Base-by-base conservation (phyloP, 1,140 invertebrate genomes). In the Drosophila pectinifera region DNA sequence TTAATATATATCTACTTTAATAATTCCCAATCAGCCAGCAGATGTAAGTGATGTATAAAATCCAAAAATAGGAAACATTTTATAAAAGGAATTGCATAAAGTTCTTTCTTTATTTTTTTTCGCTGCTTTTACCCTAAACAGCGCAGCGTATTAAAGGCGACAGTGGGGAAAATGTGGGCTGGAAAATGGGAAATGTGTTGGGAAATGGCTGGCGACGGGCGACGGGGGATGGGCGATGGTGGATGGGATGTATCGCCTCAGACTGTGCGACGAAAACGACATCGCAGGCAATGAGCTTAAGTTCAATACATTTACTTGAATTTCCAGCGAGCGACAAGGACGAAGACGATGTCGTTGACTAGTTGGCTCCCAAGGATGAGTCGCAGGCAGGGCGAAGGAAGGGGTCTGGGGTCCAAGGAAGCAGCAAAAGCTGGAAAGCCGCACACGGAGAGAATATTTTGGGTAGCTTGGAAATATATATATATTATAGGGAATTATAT, bases 291-390 rank as follows among this genome's bases (percentile, higher is more conserved):
- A 88, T 88, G 84, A 88, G 84, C 84, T 88, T 88, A 88, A 89
- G 84, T 88, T 88, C 84, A 88, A 88, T 89, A 88, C 84, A 88
- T 88, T 88, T 88, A 89, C 84, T 88, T 89, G 83, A 86, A 88
- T 86, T 79, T 86, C 36, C 65, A 86, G 65, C 69, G 36, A 79
- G 79, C 72, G 76, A 79, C 67, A 69, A 59, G 64, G 65, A 70
- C 53, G 78, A 58, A 42, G 58, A 77, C 68, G 79, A 83, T 86
- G 82, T 82, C 82, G 82, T 86, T 82, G 82, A 82, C 83, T 81
- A 86, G 74, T 81, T 86, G 80, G 56, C 81, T 76, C n/a, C 53
- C 67, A 55, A 70, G 67, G 67, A 69, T 69, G 67, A 68, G 24
- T 31, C 8, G 63, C 18, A 5, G 18, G 18, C 41, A 20, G 13